Percentiles rank a stretch among this genome's conserved stretches.
Evolutionary conservation across 2,113 vertebrate genomes (phyloP).

Genomic region (Melanocharis versteri): DNA sequence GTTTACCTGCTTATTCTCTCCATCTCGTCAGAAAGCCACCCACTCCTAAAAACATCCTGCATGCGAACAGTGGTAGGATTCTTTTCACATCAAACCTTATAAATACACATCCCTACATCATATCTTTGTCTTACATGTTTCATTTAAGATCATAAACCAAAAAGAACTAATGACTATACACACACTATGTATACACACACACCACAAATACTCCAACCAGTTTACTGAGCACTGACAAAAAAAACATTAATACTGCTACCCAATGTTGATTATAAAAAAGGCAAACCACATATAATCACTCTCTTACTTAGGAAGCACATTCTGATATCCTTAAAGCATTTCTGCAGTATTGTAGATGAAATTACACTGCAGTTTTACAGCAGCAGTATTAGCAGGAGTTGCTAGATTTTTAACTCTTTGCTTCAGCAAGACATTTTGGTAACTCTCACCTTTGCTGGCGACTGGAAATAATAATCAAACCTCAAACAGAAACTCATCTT

Average conservation of each 20-base stretch:
- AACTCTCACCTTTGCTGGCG: fast-evolving
- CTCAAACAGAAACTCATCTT: neutral
- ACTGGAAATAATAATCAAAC: neutral
- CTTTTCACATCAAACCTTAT: neutral
- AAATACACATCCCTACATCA: neutral
- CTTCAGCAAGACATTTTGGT: neutral
- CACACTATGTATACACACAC: neutral
- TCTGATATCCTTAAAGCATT: neutral
- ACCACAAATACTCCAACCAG: neutral
- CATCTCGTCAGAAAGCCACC: neutral
- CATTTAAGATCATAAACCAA: neutral
- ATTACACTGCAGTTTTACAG: neutral
- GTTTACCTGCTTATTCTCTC: neutral
- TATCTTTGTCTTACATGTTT: neutral
- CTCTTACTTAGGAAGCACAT: neutral
- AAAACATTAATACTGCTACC: neutral
- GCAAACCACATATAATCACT: neutral
- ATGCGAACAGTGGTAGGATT: neutral
- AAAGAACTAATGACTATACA: neutral
- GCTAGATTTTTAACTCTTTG: neutral
- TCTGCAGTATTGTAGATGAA: neutral
- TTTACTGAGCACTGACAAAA: neutral
- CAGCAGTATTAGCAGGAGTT: neutral
- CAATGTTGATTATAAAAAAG: neutral
- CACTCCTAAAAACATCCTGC: neutral